Conservation (phyloP, 2,888 invertebrate genomes). For the Catocala nupta region DNA sequence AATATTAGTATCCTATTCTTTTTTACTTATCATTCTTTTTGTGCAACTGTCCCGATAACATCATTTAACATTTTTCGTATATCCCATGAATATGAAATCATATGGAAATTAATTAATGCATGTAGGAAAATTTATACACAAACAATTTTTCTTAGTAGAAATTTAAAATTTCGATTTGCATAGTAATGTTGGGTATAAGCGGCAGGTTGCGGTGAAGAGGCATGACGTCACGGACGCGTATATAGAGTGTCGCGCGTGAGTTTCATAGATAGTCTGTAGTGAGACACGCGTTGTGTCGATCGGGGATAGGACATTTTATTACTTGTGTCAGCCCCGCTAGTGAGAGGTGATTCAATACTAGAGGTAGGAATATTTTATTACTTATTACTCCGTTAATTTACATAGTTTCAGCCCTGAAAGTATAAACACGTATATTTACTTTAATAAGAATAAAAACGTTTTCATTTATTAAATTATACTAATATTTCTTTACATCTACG, state of each 20-base stretch:
- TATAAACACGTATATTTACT: too few relatives aligned
- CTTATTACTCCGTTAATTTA: neutral
- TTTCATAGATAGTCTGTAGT: slow-evolving; percentile 71
- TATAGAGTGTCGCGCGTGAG: slow-evolving; percentile 77
- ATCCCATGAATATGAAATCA: neutral
- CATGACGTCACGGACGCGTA: slow-evolving; percentile 73
- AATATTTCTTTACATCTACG: too few relatives aligned
- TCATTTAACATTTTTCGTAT: neutral
- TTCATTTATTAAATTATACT: too few relatives aligned
- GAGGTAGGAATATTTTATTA: slow-evolving; percentile 53
- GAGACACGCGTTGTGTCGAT: slow-evolving; percentile 69
- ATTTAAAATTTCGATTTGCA: slow-evolving; percentile 34
- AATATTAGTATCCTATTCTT: too few relatives aligned
- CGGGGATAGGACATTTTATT: slow-evolving; percentile 55
- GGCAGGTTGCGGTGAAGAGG: slow-evolving; percentile 32
- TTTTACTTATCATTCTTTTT: too few relatives aligned
- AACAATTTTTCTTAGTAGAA: neutral
- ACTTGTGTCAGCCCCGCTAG: slow-evolving; percentile 40
- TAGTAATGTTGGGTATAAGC: slow-evolving; percentile 32
- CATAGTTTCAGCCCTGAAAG: too few relatives aligned
- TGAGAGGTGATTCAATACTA: slow-evolving; percentile 38
- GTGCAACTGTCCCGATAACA: too few relatives aligned
- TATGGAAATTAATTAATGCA: neutral
- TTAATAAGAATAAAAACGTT: too few relatives aligned
- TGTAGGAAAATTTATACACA: neutral